Conservation (phyloP, 2,113 vertebrate species). For the Antechinus stuartii region DNA sequence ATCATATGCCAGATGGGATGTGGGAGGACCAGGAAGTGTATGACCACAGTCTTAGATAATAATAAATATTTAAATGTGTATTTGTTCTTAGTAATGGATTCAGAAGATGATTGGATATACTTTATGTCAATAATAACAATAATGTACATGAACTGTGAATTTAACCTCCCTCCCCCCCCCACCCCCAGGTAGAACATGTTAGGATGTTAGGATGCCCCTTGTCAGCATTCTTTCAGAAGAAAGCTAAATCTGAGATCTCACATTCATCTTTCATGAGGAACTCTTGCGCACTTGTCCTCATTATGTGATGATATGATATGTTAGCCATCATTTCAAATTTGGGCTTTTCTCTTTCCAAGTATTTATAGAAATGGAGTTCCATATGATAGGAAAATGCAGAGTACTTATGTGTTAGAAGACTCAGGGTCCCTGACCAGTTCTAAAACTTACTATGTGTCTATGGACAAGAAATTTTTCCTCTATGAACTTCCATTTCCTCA, state of each 20-base stretch:
- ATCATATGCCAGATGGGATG: slow-evolving; percentile 63
- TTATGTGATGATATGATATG: not conserved
- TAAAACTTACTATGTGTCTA: not conserved
- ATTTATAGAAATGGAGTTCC: not conserved
- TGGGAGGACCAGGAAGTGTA: slow-evolving; percentile 70
- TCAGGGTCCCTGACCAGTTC: not conserved
- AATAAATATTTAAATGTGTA: slow-evolving; percentile 76
- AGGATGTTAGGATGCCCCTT: too few relatives aligned
- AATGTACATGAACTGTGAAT: not conserved
- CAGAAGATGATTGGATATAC: slow-evolving; percentile 65
- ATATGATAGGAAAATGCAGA: not conserved
- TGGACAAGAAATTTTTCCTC: not conserved
- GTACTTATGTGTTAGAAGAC: not conserved
- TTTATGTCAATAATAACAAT: slow-evolving; percentile 61
- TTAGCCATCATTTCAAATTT: not conserved
- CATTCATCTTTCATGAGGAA: not conserved
- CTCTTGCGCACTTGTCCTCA: not conserved
- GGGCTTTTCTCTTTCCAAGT: not conserved
- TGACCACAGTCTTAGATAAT: slow-evolving; percentile 68
- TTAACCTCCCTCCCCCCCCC: not conserved
- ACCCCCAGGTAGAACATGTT: not conserved
- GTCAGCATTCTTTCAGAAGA: not conserved
- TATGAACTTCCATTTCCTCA: not conserved
- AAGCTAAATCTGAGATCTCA: not conserved
- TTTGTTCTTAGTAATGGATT: slow-evolving; percentile 70